A percentile compares a stretch with the other conserved stretches of the same genome.
These are phyloP conservation scores for Drepana falcataria DNA, from an alignment of 2,888 invertebrate species.

Conservation along the genomic window DNA sequence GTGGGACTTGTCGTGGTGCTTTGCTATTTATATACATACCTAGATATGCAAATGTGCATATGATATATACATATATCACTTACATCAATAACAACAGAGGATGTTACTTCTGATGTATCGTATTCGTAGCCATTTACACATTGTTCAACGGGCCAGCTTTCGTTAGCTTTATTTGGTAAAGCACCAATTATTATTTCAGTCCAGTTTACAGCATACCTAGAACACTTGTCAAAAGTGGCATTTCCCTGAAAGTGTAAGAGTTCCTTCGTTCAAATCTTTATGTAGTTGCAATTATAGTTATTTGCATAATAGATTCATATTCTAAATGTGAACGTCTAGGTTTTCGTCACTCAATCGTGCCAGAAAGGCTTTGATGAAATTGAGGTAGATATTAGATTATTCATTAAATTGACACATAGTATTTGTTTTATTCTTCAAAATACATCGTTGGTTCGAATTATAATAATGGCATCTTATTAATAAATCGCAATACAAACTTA, in stretches of 20 bases:
- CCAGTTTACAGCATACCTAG: slow-evolving; percentile 87
- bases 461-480: not conserved
- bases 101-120: slow-evolving; percentile 82
- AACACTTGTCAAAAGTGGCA: slow-evolving; percentile 82
- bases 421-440: too few species aligned
- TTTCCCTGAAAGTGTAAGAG: slow-evolving; percentile 46
- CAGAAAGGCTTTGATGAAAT: too few species aligned
- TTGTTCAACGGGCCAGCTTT: slow-evolving; percentile 82
- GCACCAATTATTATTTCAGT: slow-evolving; percentile 65
- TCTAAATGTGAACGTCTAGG: too few species aligned
- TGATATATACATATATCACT: slow-evolving; percentile 30
- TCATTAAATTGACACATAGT: too few species aligned
- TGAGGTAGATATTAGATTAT: too few species aligned
- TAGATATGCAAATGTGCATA: not conserved
- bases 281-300: not conserved
- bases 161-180: slow-evolving; percentile 41
- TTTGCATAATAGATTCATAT: too few species aligned
- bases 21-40: not conserved
- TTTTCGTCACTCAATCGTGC: too few species aligned
- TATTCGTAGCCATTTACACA: slow-evolving; percentile 91
- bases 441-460: too few species aligned
- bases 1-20: too few species aligned
- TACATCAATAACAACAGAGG: slow-evolving; percentile 92
- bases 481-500: slow-evolving; percentile 21
- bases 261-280: not conserved